Base-by-base conservation (phyloP, 2,113 vertebrate genomes). In the Chascanopsetta lugubris region DNA sequence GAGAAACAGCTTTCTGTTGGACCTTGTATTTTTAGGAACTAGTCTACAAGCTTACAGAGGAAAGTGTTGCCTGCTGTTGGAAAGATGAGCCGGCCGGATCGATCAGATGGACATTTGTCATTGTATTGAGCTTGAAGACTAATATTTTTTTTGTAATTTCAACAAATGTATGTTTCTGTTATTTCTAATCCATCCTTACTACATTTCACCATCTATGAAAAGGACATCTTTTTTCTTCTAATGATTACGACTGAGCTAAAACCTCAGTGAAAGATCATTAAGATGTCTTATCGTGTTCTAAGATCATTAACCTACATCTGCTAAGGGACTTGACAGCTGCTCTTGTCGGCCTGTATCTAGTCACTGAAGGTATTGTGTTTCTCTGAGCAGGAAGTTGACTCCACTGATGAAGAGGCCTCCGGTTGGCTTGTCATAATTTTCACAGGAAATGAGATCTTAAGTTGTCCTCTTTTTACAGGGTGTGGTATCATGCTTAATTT, bases 351-450 rank as follows among this genome's bases (percentile, higher is more conserved):
- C 48, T 62, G 48, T 49, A 69, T 73, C 65, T 83, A n/a, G 47
- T 72, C 34, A 6, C 62, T 51, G 55, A 42, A 65, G 65, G 58
- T 26, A 3, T 30, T 12, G 49, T 42, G 21, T 82, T 85, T 57
- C 69, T 2, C 21, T 63, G 64, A 85, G 84, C 84, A 85, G 87
- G 85, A 89, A 87, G 80, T n/a, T 85, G 45, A 51, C 26, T 67
- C 0, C 53, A 15, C 38, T 55, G n/a, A 60, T 7, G 61, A 24
- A 9, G 27, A 72, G n/a, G 40, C 61, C 34, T 56, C 48, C 7
- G 1, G 6, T n/a, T n/a, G 34, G 50, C 12, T 12, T 69, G 27
- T 62, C n/a, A 40, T 54, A 42, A 0, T 71, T 77, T 72, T 69
- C 22, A 60, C 58, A 70, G 68, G 49, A 77, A 85, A 59, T 2